Evolutionary conservation across 2,888 invertebrate species (phyloP), one percentile per base, ranked within the genome.

Genomic region (Chironomus tentans): DNA sequence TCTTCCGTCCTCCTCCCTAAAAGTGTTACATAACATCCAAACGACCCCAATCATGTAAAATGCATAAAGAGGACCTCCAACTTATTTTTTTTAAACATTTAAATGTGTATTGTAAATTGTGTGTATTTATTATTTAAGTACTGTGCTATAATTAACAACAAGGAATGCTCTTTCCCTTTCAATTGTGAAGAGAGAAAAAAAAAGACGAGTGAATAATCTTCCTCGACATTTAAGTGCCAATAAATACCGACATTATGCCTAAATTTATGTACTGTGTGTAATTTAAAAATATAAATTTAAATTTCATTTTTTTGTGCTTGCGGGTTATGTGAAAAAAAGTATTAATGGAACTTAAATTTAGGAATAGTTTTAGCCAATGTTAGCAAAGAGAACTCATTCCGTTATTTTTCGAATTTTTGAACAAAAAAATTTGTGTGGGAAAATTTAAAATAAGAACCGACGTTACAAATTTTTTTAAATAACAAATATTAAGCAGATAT

Each of bases 141-240:
- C 15, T 38, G 68, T 68, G 68, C 68, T 68, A 68, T 68, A 28
- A 68, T 68, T 68, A 68, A 56, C 56, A 56, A 18, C 56, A 56
- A 56, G 15, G 15, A 56, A 56, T 56, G 18, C 56, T 56, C 56
- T 56, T 56, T 50, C 13, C n/a, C 56, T 56, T 56, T 56, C 56
- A 18, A 56, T 56, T 56, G 56, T 15, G 38, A 56, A 18, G 56
- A 4, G 4, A n/a, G 15, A 56, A 1, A 38, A 38, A 38, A 38
- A 7, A 38, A 38, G 38, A 38, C 38, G 38, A 38, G 56, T 56
- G 56, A 56, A 56, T 56, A 56, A 56, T 56, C 56, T 56, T 56
- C 56, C 56, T 56, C 56, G 56, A 56, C 56, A 56, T 56, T 56
- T 56, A 56, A 56, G 56, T 56, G 56, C 56, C 56, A 56, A 56